phyloP scores from a whole-genome alignment of 1,140 invertebrate species.

The Drosophila arizonae region DNA sequence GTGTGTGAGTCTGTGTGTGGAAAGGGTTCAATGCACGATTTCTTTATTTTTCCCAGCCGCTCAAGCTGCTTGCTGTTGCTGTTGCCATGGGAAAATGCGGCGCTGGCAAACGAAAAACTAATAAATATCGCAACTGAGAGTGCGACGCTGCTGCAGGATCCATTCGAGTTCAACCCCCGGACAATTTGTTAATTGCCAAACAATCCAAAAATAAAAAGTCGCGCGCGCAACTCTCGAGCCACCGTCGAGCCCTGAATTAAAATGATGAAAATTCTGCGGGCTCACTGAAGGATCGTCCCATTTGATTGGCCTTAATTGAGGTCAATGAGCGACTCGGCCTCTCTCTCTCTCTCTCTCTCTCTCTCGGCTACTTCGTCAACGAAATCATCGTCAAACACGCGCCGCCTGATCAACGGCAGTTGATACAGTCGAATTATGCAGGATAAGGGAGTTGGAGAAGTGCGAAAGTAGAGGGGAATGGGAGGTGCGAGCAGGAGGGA shows the following conservation, averaged over 20 bases:
- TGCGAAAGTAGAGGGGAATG: no score
- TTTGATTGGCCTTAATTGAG: conserved; percentile 63
- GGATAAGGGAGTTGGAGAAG: conserved; percentile 38
- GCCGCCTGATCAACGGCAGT: conserved; percentile 26
- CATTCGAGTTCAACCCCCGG: conserved; percentile 35
- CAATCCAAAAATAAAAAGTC: conserved; percentile 47
- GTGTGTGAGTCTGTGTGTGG: conserved; percentile 33
- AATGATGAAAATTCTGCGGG: conserved; percentile 59
- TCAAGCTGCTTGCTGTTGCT: conserved; percentile 33
- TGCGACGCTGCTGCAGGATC: conserved; percentile 48
- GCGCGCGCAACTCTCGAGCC: conserved; percentile 18
- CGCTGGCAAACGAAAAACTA: conserved; percentile 39
- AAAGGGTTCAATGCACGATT: conserved; percentile 79
- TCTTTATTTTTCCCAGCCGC: conserved; percentile 42
- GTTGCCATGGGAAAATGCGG: conserved; percentile 66
- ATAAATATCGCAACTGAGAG: conserved; percentile 29
- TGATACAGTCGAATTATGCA: conserved; percentile 55
- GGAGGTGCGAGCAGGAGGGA: neutral
- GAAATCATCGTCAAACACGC: conserved; percentile 56
- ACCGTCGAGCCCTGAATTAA: conserved; percentile 16
- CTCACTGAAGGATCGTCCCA: conserved; percentile 47
- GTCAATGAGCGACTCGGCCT: conserved; percentile 17
- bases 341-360: no score
- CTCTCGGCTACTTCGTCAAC: neutral
- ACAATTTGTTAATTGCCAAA: conserved; percentile 50